phyloP scores from a whole-genome alignment of 92 coral and sea anemone species.

The Epizoanthus illoricatus region DNA sequence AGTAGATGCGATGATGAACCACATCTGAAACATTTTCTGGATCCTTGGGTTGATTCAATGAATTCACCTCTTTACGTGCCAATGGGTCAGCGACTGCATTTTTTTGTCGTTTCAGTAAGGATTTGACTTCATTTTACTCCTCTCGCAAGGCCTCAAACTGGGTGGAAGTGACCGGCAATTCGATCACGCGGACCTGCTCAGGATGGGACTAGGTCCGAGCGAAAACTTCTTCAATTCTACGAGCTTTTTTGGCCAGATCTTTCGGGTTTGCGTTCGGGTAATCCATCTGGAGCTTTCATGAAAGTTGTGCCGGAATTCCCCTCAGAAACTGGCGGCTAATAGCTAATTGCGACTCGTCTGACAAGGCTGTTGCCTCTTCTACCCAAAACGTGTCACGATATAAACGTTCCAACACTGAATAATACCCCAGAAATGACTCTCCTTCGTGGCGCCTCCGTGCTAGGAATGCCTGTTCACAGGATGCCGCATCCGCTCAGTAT shows the following conservation, averaged over 20 bases:
- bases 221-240: conserved; percentile 22
- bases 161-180: background rate
- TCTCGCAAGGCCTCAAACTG: background rate
- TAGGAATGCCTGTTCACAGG: no score
- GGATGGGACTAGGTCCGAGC: conserved; percentile 32
- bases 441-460: no score
- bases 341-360: no score
- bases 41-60: conserved; percentile 3
- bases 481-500: background rate
- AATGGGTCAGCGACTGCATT: background rate
- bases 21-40: conserved; percentile 30
- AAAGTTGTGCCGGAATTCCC: conserved; percentile 8
- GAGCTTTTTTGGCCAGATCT: conserved; percentile 21
- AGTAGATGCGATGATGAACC: conserved; percentile 18
- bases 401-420: background rate
- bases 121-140: no score
- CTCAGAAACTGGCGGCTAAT: conserved; percentile 21
- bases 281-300: background rate
- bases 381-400: no score
- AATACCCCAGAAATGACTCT: background rate
- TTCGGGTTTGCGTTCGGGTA: background rate
- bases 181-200: background rate
- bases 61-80: conserved; percentile 20
- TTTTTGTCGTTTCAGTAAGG: background rate
- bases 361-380: no score